Percentiles rank a stretch among this genome's conserved stretches.
Evolutionary conservation across 2,888 invertebrate species (phyloP).

Genomic region (Carterocephalus palaemon): DNA sequence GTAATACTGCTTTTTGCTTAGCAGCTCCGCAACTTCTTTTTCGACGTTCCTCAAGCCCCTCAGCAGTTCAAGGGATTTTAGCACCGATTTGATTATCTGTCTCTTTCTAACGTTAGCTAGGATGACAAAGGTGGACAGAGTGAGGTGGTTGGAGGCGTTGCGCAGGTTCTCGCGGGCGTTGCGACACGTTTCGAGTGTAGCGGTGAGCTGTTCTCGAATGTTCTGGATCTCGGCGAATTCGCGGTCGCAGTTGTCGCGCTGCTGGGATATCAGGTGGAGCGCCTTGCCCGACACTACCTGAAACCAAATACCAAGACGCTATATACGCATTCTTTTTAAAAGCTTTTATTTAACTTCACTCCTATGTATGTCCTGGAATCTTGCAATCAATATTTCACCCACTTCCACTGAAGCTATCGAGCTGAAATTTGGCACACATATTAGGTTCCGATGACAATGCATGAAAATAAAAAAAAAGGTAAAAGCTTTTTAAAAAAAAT

Average conservation of each 20-base stretch:
- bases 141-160: conserved; percentile 88
- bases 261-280: conserved; percentile 93
- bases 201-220: conserved; percentile 83
- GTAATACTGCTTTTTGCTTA: conserved; percentile 91
- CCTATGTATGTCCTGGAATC: no score
- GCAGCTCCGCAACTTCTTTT: conserved; percentile 87
- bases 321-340: no score
- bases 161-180: conserved; percentile 85
- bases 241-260: conserved; percentile 90
- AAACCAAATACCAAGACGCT: no score
- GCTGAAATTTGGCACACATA: no score
- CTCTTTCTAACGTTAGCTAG: conserved; percentile 94
- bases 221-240: conserved; percentile 89
- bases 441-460: no score
- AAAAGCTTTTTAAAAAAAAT: no score
- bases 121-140: conserved; percentile 91
- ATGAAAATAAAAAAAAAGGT: no score
- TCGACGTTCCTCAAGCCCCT: conserved; percentile 86
- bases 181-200: conserved; percentile 84
- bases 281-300: conserved; percentile 95
- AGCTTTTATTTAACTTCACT: no score
- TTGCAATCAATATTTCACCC: no score
- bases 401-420: no score
- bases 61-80: conserved; percentile 83
- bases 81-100: conserved; percentile 87